Evolutionary conservation across 92 coral and sea anemone species (phyloP), one percentile per base, ranked within the genome.

Genomic region (Porites evermanni): DNA sequence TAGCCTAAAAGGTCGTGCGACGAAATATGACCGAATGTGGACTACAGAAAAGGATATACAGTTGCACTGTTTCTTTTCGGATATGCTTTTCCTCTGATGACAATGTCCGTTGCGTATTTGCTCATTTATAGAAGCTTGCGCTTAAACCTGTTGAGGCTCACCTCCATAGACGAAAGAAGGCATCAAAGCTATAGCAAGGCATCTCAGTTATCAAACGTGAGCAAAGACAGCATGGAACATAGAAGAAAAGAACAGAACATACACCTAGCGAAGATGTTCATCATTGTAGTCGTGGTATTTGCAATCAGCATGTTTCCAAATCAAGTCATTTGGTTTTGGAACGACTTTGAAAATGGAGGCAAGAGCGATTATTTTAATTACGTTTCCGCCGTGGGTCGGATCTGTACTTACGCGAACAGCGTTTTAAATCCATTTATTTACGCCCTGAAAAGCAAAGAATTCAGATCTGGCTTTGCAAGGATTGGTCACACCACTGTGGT

Each of bases 291-390:
- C 1, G 89, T 92, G 16, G 95, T 96, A 21, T 96, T 96, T 81
- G 98, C 98, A 7, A 61, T 94, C 29, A 81, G 95, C 53, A 94
- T 89, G 91, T 87, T 91, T 16, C 98, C 98, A 2, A 96, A 96
- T 66, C 95, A 96, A 83, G 91, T 94, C 0, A 65, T 93, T 1
- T 96, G 98, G 98, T 80, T 96, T 11, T 93, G 97, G 92, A 80
- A 82, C 1, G 98, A 94, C 75, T 94, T 85, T 65, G 94, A 92
- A 20, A 83, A 86, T 68, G 88, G 89, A 1, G 50, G 78, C 8
- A 67, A 85, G 6, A 73, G 92, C 56, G 65, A 76, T n/a, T 70
- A 83, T 69, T 79, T 88, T 11, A 59, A 92, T 19, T 79, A 91
- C 29, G 80, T 89, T 0, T 82, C 97, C 3, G 90, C 84, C 0